Evolutionary conservation across 2,797 vertebrate genomes (phyloP).

Genomic region (Clarias laeviceps): DNA sequence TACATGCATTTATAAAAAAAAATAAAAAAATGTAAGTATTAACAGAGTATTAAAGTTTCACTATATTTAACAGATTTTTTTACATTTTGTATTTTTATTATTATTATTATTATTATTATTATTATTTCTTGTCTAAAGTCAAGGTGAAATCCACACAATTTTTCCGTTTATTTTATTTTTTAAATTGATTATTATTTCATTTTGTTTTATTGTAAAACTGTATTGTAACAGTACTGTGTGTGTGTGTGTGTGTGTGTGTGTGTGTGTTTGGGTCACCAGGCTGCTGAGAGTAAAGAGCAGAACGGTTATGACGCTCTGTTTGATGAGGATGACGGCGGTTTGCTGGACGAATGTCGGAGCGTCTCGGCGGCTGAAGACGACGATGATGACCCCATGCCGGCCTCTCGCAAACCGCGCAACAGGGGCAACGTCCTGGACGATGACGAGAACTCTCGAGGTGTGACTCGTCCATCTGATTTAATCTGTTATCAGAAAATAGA

Average conservation of each 20-base stretch:
- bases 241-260: neutral
- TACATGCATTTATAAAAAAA: no score
- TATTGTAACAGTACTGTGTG: neutral
- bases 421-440: slow-evolving; percentile 80
- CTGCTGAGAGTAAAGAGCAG: slow-evolving; percentile 41
- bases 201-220: neutral
- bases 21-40: no score
- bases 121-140: no score
- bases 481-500: neutral
- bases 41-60: neutral
- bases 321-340: slow-evolving; percentile 79
- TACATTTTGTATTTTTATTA: no score
- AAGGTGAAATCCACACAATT: neutral
- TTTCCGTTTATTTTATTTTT: no score
- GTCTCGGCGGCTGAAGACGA: slow-evolving; percentile 67
- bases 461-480: slow-evolving; percentile 17
- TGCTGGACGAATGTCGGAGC: slow-evolving; percentile 77
- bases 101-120: no score
- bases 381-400: slow-evolving; percentile 75
- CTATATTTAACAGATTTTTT: neutral
- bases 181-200: no score
- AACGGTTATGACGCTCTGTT: slow-evolving; percentile 86
- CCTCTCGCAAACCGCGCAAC: slow-evolving; percentile 74
- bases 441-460: slow-evolving; percentile 90
- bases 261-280: slow-evolving; percentile 38